Evolutionary conservation across 1,140 invertebrate genomes (phyloP).

Genomic region (Halictus rubicundus): DNA sequence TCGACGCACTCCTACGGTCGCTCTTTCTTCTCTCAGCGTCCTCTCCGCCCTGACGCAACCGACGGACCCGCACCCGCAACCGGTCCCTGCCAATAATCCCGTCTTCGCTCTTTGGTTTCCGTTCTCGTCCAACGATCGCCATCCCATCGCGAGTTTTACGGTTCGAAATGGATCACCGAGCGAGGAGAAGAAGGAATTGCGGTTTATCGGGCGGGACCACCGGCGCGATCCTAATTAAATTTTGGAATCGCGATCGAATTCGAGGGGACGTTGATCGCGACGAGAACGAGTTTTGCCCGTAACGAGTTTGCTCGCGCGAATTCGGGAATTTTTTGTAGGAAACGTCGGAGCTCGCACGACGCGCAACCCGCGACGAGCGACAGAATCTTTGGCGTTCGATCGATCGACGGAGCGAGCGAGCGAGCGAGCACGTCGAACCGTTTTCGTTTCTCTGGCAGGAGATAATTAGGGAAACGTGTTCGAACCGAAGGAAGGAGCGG

Average conservation of each 20-base stretch:
- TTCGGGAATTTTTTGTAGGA: neutral
- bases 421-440: neutral
- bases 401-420: neutral
- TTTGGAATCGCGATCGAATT: slow-evolving; percentile 26
- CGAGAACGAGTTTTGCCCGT: neutral
- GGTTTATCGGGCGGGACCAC: slow-evolving; percentile 49
- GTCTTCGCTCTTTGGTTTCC: neutral
- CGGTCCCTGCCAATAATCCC: slow-evolving; percentile 7
- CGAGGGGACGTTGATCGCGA: no score
- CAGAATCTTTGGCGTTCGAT: neutral
- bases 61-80: neutral
- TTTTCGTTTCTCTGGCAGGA: slow-evolving; percentile 10
- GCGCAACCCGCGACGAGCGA: neutral
- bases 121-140: neutral
- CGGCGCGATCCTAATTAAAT: slow-evolving; percentile 49
- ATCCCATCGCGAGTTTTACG: neutral
- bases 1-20: slow-evolving; percentile 43
- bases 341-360: neutral
- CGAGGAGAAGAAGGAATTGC: slow-evolving; percentile 11
- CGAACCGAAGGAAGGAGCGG: slow-evolving; percentile 32
- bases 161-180: slow-evolving; percentile 12
- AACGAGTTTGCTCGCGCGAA: neutral
- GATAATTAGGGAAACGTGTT: slow-evolving; percentile 69
- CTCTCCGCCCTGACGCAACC: no score
- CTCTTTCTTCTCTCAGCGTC: no score